phyloP scores from a whole-genome alignment of 2,888 invertebrate genomes.

The Synanthedon vespiformis region DNA sequence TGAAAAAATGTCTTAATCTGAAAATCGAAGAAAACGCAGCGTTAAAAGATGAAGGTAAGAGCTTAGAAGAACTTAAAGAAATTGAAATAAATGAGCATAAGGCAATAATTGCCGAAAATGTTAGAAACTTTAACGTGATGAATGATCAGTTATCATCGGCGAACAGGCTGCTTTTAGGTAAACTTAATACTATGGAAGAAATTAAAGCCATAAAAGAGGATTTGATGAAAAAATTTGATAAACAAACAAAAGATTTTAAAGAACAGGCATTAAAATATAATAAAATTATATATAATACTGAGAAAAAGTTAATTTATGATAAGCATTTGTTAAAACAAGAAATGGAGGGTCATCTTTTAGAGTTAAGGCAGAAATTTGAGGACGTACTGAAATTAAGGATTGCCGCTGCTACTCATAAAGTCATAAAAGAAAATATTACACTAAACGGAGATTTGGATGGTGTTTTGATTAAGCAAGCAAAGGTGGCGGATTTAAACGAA shows the following conservation, averaged over 20 bases:
- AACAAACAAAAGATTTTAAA: constrained; percentile 80
- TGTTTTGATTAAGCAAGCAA: constrained; percentile 74
- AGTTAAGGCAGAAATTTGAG: constrained; percentile 87
- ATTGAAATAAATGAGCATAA: constrained; percentile 75
- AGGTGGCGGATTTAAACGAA: constrained; percentile 73
- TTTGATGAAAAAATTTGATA: constrained; percentile 84
- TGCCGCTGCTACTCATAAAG: constrained; percentile 88
- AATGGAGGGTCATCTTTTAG: constrained; percentile 84
- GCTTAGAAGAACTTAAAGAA: constrained; percentile 77
- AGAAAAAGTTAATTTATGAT: constrained; percentile 79
- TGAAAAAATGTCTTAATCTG: constrained; percentile 79
- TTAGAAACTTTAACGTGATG: constrained; percentile 80
- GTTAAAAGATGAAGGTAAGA: constrained; percentile 78
- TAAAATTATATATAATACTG: constrained; percentile 81
- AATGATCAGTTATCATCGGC: constrained; percentile 89
- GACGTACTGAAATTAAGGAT: constrained; percentile 87
- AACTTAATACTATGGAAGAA: constrained; percentile 90
- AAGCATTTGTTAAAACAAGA: constrained; percentile 88
- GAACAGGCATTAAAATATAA: constrained; percentile 84
- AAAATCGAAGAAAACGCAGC: constrained; percentile 76
- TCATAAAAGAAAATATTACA: constrained; percentile 86
- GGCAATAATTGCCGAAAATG: constrained; percentile 74
- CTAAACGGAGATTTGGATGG: constrained; percentile 81
- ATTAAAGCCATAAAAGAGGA: constrained; percentile 89
- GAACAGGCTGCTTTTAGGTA: constrained; percentile 87